These are phyloP conservation scores for Etheostoma spectabile DNA, from an alignment of 2,113 vertebrate species.

Conservation along the genomic window DNA sequence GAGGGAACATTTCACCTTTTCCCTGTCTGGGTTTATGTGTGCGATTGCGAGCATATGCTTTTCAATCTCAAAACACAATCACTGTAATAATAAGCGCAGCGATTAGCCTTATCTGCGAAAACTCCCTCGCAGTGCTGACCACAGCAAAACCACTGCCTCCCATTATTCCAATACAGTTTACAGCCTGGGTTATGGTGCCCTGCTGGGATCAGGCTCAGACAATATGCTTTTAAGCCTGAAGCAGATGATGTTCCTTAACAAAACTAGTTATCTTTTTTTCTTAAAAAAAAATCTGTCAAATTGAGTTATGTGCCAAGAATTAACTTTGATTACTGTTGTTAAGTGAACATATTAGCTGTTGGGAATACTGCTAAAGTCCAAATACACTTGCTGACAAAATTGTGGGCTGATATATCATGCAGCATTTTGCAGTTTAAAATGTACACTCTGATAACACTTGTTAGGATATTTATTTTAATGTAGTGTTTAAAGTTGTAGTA, in stretches of 20 bases:
- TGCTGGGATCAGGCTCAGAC: slow-evolving; percentile 66
- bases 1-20: slow-evolving; percentile 55
- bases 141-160: slow-evolving; percentile 70
- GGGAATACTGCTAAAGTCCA: neutral
- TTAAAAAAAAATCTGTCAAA: slow-evolving; percentile 34
- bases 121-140: slow-evolving; percentile 72
- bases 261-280: slow-evolving; percentile 41
- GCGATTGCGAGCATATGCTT: slow-evolving; percentile 57
- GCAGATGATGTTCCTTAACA: slow-evolving; percentile 50
- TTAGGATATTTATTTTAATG: neutral
- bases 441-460: neutral
- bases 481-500: neutral
- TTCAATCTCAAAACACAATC: slow-evolving; percentile 69
- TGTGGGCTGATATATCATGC: neutral
- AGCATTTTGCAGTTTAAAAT: neutral
- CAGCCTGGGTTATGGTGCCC: slow-evolving; percentile 61
- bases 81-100: slow-evolving; percentile 68
- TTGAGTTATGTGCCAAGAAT: slow-evolving; percentile 10
- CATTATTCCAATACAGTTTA: slow-evolving; percentile 72
- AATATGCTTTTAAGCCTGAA: slow-evolving; percentile 46
- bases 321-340: slow-evolving; percentile 32
- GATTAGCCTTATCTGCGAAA: slow-evolving; percentile 79
- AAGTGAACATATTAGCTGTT: slow-evolving; percentile 35
- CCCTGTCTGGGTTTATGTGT: slow-evolving; percentile 45
- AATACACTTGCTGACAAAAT: neutral